Base-by-base conservation (phyloP, 2,797 vertebrate genomes). In the Manis javanica region DNA sequence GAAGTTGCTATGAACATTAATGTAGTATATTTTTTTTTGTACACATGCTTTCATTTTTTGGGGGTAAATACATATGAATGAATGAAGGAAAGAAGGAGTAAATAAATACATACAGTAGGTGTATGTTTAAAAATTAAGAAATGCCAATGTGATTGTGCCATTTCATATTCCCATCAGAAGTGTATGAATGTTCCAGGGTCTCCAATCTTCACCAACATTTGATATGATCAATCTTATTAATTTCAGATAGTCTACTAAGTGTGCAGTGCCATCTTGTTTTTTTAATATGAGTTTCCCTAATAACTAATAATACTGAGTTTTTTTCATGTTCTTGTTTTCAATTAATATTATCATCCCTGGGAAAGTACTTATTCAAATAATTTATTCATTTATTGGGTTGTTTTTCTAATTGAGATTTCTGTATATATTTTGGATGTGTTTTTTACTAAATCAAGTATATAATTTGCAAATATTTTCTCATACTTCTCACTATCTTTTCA, bases 301-400 rank as follows among this genome's bases (percentile, higher is more conserved):
- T 78, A 34, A 77, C 69, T 78, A 78, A 39, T 53, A 51, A 55
- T n/a, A 16, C 46, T n/a, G n/a, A 74, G 15, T 69, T 57, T 87
- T 49, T 91, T 82, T 83, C 29, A n/a, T 96, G 19, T 71, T 23
- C 42, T 64, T 59, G 83, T 91, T 68, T 77, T 57, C n/a, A 92
- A 77, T 72, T 24, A 15, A 10, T 37, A 23, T 46, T 34, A 46
- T 86, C 4, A 61, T 46, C 24, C 2, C 81, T 66, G 5, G 2
- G 37, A 24, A 68, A 81, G 14, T 82, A 42, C 8, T 8, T 78
- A 21, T 74, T 72, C 64, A 88, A 59, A 68, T 51, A 6, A 29
- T 55, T 86, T 68, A 5, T 9, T n/a, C 26, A 72, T 7, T 63
- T 84, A 49, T 23, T 66, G 4, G 18, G 12, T 64, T 78, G 19